Evolutionary conservation across 1,140 invertebrate genomes (phyloP).

Genomic region (Drosophila gunungcola): DNA sequence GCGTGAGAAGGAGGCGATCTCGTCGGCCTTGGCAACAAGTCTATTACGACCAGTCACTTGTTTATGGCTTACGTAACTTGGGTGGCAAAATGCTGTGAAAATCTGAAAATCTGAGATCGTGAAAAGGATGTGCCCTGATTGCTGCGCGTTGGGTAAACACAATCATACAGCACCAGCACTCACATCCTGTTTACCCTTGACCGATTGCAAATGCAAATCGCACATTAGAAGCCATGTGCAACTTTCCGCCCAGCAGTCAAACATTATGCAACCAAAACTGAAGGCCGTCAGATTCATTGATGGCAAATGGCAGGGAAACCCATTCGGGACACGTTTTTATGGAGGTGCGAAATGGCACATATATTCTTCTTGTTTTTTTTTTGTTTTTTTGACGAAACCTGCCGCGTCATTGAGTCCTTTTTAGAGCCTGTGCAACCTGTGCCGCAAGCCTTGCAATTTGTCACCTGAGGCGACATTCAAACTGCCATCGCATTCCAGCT

Average conservation of each 20-base stretch:
- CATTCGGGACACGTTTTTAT: constrained; percentile 70
- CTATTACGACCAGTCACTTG: constrained; percentile 41
- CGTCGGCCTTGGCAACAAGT: constrained; percentile 48
- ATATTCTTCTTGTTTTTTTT: not conserved
- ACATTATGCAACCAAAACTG: constrained; percentile 54
- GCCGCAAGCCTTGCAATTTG: constrained; percentile 66
- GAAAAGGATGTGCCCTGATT: constrained; percentile 46
- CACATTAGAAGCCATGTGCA: constrained; percentile 65
- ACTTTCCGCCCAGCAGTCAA: constrained; percentile 57
- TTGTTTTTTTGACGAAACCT: constrained; percentile 56
- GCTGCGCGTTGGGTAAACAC: constrained; percentile 73
- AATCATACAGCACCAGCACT: not conserved
- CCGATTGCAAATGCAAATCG: constrained; percentile 74
- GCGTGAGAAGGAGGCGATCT: constrained; percentile 72
- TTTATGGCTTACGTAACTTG: constrained; percentile 59
- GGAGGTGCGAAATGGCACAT: constrained; percentile 81
- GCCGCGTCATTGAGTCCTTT: constrained; percentile 73
- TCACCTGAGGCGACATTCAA: constrained; percentile 80
- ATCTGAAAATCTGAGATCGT: not conserved
- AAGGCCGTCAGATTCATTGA: constrained; percentile 46
- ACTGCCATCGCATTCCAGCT: constrained; percentile 60
- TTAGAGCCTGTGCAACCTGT: constrained; percentile 37
- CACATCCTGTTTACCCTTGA: constrained; percentile 67
- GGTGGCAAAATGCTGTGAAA: constrained; percentile 40
- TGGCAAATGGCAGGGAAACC: constrained; percentile 32